Base-by-base conservation (phyloP, 2,113 vertebrate species). In the Hippocampus comes region DNA sequence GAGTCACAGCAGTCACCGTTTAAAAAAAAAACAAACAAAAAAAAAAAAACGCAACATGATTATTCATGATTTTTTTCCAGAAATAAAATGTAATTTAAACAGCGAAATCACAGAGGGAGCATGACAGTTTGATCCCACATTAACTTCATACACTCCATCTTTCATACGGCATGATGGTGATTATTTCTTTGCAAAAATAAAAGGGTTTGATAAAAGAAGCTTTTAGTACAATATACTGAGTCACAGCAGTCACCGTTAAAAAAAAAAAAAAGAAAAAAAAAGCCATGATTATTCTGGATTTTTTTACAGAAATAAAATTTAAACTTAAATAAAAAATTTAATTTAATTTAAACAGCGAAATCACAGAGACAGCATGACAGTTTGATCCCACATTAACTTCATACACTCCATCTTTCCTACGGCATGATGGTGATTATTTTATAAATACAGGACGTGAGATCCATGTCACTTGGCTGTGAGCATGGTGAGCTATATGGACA, bases 61-160 rank as follows among this genome's bases (percentile, higher is more conserved):
- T 56, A 56, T n/a, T 56, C 9, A 2, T 3, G 9, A 56, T 56
- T 7, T 55, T n/a, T 55, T 55, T 8, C 43, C 43, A 46, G 10
- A 46, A 11, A 12, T 46, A 12, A 46, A 11, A 46, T 46, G 1
- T 46, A 12, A 34, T 42, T 18, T 63, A 7, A 63, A n/a, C 34
- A 63, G 5, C 27, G 8, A 8, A 55, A 30, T 30, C 11, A 43
- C 21, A 15, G 27, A 55, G 59, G 64, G 38, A 64, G 25, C 30
- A 46, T n/a, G 18, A 70, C 49, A 80, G 72, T 68, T 46, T 34
- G 23, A 56, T 18, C 34, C 61, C 49, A 60, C 34, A 38, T 6
- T 38, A 38, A 38, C 34, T 38, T 7, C 5, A 38, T 38, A 38
- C 34, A 6, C 12, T 17, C 2, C 46, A 48, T 48, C 4, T 48